Base-by-base conservation (phyloP, 2,888 invertebrate genomes). In the Pegoplata infirma region DNA sequence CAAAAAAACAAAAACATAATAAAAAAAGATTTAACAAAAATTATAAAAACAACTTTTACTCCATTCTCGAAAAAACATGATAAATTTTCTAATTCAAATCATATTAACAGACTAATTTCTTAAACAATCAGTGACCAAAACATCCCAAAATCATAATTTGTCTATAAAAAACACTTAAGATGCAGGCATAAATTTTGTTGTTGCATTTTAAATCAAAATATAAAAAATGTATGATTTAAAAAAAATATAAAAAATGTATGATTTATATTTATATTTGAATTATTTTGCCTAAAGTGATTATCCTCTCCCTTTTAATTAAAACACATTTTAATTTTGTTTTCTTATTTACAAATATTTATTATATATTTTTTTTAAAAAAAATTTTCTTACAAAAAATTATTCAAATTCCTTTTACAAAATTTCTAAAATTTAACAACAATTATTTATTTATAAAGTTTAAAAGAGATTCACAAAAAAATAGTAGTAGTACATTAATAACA, bases 301-400 rank as follows among this genome's bases (percentile, higher is more conserved):
- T n/a, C 7, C 16, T 32, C 8, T 49, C 8, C 8, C 19, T 17
- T 8, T 16, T 5, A 23, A 66, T 46, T 58, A 64, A 76, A 64
- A 32, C 12, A 28, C 16, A 66, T 36, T 49, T 44, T 47, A 69
- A n/a, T 36, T 58, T 51, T 44, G 46, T 73, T 76, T 80, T 79
- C 66, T 75, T 79, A 79, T 79, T 75, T 79, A 79, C 79, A 79
- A 79, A 79, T 79, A 79, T 73, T 73, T 66, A 58, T 47, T 51
- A 17, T 51, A 51, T 79, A 68, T 55, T 36, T 25, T 68, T 77
- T 25, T 47, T 55, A 53, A 66, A 61, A 66, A 53, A 56, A 61
- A 40, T 56, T 49, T 64, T 64, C 53, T 80, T 68, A 61, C 67
- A 72, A 71, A 59, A 49, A 72, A 68, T 63, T 67, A 28, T 36